Evolutionary conservation across 2,888 invertebrate species (phyloP).

Genomic region (Limnephilus rhombicus): DNA sequence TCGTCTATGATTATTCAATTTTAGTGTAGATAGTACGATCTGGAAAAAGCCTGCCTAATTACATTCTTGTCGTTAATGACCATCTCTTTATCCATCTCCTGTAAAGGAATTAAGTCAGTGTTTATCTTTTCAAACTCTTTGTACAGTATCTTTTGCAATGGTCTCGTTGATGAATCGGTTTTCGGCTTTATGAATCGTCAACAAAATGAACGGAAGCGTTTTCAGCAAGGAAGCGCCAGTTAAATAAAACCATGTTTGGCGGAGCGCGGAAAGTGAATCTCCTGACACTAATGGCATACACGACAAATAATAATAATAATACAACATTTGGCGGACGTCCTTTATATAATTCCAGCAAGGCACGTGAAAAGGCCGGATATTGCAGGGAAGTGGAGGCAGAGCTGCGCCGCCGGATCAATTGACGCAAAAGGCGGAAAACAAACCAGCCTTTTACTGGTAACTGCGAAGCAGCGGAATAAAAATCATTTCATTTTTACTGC

Average conservation of each 20-base stretch:
- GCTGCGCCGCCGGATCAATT: slow-evolving; percentile 33
- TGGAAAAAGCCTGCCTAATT: too few relatives aligned
- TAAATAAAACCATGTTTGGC: neutral
- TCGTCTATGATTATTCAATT: too few relatives aligned
- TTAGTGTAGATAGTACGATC: too few relatives aligned
- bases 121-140: neutral
- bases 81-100: neutral
- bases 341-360: slow-evolving; percentile 52
- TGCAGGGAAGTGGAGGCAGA: slow-evolving; percentile 40
- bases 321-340: neutral
- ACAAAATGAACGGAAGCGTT: slow-evolving; percentile 16
- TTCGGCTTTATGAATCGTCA: neutral
- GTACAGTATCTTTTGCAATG: neutral
- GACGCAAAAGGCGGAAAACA: slow-evolving; percentile 14
- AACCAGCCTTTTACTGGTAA: neutral
- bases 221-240: neutral
- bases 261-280: slow-evolving; percentile 15
- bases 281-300: slow-evolving; percentile 10
- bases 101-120: neutral
- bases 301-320: neutral
- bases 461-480: neutral
- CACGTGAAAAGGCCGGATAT: slow-evolving; percentile 58
- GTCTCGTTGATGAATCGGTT: neutral
- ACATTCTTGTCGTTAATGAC: too few relatives aligned
- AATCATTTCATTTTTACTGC: neutral